phyloP scores from a whole-genome alignment of 1,140 invertebrate genomes.

The Chymomyza costata region DNA sequence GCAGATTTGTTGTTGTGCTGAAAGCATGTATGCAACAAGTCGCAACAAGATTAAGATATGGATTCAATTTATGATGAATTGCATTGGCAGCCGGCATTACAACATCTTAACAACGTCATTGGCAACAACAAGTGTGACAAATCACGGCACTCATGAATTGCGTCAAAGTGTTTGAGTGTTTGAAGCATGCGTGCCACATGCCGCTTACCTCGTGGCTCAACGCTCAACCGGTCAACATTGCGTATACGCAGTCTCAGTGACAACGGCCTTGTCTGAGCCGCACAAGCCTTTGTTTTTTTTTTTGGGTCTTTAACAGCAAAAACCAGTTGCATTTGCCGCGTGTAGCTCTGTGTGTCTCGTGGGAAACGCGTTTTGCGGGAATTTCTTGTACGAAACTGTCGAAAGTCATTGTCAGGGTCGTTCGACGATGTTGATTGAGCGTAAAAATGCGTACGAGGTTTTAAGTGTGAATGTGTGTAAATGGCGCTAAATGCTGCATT shows the following conservation, averaged over 20 bases:
- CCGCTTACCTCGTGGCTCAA: too few species aligned
- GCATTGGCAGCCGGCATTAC: constrained; percentile 25
- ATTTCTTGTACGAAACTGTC: constrained; percentile 23
- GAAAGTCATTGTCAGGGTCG: constrained; percentile 36
- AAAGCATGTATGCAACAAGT: constrained; percentile 30
- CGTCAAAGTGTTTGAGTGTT: too few species aligned
- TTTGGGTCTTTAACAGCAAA: constrained; percentile 16
- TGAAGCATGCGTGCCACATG: too few species aligned
- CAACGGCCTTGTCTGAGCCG: constrained; percentile 6
- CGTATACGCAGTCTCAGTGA: constrained; percentile 53
- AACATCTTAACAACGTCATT: constrained; percentile 38
- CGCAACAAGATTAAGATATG: constrained; percentile 40
- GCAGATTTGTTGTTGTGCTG: constrained; percentile 19
- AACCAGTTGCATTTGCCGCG: constrained; percentile 51
- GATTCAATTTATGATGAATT: constrained; percentile 38
- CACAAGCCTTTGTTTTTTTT: too few species aligned
- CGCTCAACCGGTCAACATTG: too few species aligned
- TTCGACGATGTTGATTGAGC: constrained; percentile 19
- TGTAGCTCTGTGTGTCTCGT: too few species aligned
- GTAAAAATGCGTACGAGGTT: constrained; percentile 2
- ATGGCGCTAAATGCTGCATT: too few species aligned
- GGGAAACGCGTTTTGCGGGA: constrained; percentile 27
- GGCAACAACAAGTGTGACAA: constrained; percentile 52
- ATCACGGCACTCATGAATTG: constrained; percentile 16
- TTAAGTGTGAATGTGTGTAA: background rate